Evolutionary conservation across 1,140 invertebrate genomes (phyloP).

Genomic region (Cyrtorhinus lividipennis): DNA sequence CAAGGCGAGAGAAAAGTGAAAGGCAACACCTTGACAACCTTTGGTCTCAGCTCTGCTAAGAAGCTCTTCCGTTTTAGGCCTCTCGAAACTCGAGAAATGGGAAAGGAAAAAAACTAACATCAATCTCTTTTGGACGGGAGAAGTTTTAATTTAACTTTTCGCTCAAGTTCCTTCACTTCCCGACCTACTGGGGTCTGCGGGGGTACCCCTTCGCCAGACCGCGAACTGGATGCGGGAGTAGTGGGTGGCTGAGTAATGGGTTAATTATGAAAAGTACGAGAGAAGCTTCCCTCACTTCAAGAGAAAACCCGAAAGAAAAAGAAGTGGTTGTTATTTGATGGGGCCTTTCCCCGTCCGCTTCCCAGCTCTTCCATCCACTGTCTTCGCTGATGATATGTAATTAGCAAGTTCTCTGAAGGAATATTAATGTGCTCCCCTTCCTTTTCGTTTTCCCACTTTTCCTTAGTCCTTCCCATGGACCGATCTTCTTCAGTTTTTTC

Average conservation of each 20-base stretch:
- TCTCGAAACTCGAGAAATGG: too few species aligned
- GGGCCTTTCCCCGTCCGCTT: neutral
- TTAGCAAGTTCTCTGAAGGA: slow-evolving; percentile 6
- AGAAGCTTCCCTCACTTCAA: neutral
- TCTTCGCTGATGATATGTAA: slow-evolving; percentile 1
- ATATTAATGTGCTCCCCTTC: neutral
- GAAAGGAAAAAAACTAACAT: neutral
- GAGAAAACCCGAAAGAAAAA: slow-evolving; percentile 1
- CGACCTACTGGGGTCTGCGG: too few species aligned
- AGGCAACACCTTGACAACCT: too few species aligned
- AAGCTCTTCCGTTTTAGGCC: too few species aligned
- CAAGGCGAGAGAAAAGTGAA: too few species aligned
- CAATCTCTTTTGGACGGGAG: neutral
- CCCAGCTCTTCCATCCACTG: neutral
- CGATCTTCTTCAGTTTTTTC: too few species aligned
- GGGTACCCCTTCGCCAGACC: too few species aligned
- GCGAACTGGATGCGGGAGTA: neutral
- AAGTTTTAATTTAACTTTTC: slow-evolving; percentile 3
- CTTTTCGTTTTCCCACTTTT: neutral
- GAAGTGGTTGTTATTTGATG: slow-evolving; percentile 8
- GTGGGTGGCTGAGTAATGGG: slow-evolving; percentile 3
- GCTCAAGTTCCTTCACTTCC: neutral
- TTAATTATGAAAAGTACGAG: slow-evolving; percentile 7
- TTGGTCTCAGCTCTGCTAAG: too few species aligned
- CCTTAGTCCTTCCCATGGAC: too few species aligned